Evolutionary conservation across 2,797 vertebrate genomes (phyloP).

Genomic region (Acanthurus tractus): DNA sequence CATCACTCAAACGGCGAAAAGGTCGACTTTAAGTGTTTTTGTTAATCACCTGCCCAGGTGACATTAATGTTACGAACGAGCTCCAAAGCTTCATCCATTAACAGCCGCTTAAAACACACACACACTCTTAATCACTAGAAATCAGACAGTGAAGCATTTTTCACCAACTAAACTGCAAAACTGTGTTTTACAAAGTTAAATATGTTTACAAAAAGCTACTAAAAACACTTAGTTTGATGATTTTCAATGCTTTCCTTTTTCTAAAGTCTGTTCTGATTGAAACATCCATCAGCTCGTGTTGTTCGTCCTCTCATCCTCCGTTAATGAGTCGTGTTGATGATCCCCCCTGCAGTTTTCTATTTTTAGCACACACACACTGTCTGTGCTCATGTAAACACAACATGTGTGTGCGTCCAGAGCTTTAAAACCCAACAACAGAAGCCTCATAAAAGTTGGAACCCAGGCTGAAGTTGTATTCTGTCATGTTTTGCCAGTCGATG

Average conservation of each 20-base stretch:
- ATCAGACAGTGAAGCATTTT: too few species aligned
- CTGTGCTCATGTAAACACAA: slow-evolving; percentile 17
- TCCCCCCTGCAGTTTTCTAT: slow-evolving; percentile 33
- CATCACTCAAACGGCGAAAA: too few species aligned
- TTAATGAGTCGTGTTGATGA: slow-evolving; percentile 41
- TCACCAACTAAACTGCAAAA: too few species aligned
- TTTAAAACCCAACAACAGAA: neutral
- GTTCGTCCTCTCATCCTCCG: slow-evolving; percentile 16
- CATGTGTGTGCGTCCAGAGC: neutral
- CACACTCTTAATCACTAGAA: too few species aligned
- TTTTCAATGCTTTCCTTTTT: slow-evolving; percentile 5
- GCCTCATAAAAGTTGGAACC: neutral
- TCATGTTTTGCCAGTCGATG: neutral
- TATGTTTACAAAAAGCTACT: too few species aligned
- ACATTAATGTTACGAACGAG: too few species aligned
- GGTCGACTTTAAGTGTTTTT: too few species aligned
- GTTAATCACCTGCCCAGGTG: too few species aligned
- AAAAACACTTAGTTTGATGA: too few species aligned
- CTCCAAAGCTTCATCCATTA: too few species aligned
- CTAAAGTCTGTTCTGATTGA: slow-evolving; percentile 17
- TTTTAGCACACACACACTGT: slow-evolving; percentile 16
- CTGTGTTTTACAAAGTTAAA: too few species aligned
- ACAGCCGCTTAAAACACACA: too few species aligned
- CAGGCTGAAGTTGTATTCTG: neutral
- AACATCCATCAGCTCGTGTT: slow-evolving; percentile 5